A percentile compares a stretch with the other conserved stretches of the same genome.
Evolutionary conservation across 92 coral and sea anemone genomes (phyloP).

Genomic region (Porites cylindrica): DNA sequence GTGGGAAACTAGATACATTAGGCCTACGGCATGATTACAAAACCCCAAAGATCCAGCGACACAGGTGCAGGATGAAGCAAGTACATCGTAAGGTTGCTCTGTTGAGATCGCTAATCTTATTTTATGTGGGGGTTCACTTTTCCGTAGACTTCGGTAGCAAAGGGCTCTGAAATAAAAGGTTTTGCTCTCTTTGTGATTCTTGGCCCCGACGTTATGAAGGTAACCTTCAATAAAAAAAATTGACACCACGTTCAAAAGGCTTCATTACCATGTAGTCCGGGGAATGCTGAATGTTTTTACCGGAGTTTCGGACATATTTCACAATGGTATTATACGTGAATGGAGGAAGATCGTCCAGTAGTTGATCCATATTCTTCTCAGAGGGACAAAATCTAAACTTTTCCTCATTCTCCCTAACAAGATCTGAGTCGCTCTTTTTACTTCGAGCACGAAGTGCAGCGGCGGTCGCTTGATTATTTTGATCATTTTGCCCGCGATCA

Average conservation of each 20-base stretch:
- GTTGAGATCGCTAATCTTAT: conserved; percentile 45
- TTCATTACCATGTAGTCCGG: conserved; percentile 53
- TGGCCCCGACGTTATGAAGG: conserved; percentile 18
- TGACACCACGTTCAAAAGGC: conserved; percentile 54
- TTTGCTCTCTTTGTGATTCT: conserved; percentile 42
- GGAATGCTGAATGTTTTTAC: conserved; percentile 30
- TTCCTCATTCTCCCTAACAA: conserved; percentile 38
- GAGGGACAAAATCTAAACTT: conserved; percentile 38
- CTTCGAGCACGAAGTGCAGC: too few species aligned
- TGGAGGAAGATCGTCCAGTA: conserved; percentile 7
- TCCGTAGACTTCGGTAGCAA: conserved; percentile 44
- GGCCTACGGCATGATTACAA: conserved; percentile 51
- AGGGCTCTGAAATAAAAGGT: conserved; percentile 60
- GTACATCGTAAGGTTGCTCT: conserved; percentile 34
- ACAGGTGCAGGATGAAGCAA: conserved; percentile 48
- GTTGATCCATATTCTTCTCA: conserved; percentile 39
- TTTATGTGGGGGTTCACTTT: conserved; percentile 58
- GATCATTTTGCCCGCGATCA: too few species aligned
- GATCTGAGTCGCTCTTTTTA: conserved; percentile 22
- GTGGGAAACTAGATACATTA: conserved; percentile 55
- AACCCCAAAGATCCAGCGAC: conserved; percentile 54
- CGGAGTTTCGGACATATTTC: conserved; percentile 37
- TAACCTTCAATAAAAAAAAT: conserved; percentile 54
- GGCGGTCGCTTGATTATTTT: too few species aligned
- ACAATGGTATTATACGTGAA: conserved; percentile 5